Evolutionary conservation across 2,113 vertebrate genomes (phyloP).

Genomic region (Brachirus orientalis): DNA sequence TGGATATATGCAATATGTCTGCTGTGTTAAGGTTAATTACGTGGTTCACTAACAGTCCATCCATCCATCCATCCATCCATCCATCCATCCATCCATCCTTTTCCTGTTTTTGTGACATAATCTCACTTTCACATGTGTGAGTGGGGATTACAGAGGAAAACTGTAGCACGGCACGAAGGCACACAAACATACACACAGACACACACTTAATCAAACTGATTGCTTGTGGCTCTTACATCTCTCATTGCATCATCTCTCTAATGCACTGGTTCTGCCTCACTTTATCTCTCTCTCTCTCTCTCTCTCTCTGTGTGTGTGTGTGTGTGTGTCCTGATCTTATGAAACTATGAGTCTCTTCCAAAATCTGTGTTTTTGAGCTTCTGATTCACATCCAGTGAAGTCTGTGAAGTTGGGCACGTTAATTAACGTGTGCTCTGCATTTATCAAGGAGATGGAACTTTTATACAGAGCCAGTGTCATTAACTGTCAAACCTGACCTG

Average conservation of each 20-base stretch:
- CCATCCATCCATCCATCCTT: neutral
- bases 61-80: neutral
- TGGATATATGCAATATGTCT: neutral
- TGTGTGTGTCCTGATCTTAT: conserved; percentile 19
- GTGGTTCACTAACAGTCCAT: neutral
- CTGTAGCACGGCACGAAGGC: conserved; percentile 4
- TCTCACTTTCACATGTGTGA: conserved; percentile 8
- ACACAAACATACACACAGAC: conserved; percentile 19
- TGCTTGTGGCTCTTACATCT: conserved; percentile 72
- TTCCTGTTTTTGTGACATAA: conserved; percentile 29
- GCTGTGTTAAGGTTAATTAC: neutral
- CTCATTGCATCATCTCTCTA: conserved; percentile 79
- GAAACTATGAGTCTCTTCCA: conserved; percentile 34
- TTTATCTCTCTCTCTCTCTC: conserved; percentile 17
- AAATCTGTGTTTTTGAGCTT: conserved; percentile 15
- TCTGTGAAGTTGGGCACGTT: neutral
- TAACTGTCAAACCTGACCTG: conserved; percentile 38
- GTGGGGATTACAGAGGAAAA: conserved; percentile 27
- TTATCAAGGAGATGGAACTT: conserved; percentile 14
- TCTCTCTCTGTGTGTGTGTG: conserved; percentile 23
- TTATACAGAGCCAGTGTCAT: conserved; percentile 39
- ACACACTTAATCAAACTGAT: conserved; percentile 75
- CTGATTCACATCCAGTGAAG: conserved; percentile 26
- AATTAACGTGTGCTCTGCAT: conserved; percentile 14
- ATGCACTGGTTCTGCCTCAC: conserved; percentile 65